These are phyloP conservation scores for Corvus moneduloides DNA, from an alignment of 2,113 vertebrate genomes.

Conservation along the genomic window DNA sequence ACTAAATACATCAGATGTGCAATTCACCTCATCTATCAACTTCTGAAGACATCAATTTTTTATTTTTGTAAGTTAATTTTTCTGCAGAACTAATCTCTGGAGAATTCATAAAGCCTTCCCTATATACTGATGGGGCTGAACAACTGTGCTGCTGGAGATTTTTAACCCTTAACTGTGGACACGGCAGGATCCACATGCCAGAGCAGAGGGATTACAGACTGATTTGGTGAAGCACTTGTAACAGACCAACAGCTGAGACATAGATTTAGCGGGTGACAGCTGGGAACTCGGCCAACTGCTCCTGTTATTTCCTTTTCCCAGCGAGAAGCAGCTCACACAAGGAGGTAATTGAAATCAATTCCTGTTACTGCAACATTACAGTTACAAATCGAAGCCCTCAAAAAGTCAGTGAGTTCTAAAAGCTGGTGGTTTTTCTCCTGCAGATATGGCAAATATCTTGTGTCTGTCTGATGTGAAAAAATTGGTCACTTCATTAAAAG, in stretches of 20 bases:
- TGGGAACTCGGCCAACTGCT: neutral
- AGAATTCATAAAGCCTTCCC: neutral
- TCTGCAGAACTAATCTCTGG: neutral
- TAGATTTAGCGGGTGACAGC: slow-evolving; percentile 12
- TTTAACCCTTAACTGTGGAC: neutral
- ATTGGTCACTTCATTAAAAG: neutral
- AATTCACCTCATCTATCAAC: neutral
- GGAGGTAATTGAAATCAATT: slow-evolving; percentile 35
- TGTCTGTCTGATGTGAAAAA: neutral
- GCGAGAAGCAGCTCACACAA: slow-evolving; percentile 5
- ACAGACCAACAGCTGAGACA: slow-evolving; percentile 19
- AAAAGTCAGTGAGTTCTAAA: neutral
- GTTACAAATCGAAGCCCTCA: neutral
- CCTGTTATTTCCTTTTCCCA: slow-evolving; percentile 12
- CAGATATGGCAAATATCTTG: neutral
- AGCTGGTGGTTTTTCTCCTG: neutral
- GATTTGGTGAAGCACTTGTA: neutral
- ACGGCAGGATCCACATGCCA: neutral
- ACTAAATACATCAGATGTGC: neutral
- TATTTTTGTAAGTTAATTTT: neutral
- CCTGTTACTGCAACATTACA: neutral
- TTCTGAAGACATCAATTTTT: neutral
- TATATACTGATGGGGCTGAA: neutral
- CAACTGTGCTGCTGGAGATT: neutral
- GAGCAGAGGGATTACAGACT: neutral